Evolutionary conservation across 2,113 vertebrate genomes (phyloP), one percentile per base, ranked within the genome.

Genomic region (Acanthochromis polyacanthus): DNA sequence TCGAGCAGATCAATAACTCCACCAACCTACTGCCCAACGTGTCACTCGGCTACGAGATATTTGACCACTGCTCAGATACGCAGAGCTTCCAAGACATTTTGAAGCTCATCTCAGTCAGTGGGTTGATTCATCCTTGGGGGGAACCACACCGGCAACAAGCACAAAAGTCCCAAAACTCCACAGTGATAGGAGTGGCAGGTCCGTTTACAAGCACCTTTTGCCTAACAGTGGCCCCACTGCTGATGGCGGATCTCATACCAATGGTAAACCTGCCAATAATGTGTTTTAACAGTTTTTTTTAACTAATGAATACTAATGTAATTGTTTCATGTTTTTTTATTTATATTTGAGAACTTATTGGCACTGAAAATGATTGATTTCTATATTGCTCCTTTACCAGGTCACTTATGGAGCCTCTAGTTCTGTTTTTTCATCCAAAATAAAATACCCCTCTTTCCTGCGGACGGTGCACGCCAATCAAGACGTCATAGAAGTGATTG

Each of bases 1-100:
- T 97, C 0, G 93, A 96, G 65, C 93, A 97, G 84, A 96, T 98
- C 53, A 98, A 97, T 86, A 96, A 97, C 83, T 95, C 95, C 64
- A 95, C 90, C 0, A 1, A 19, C 1, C 91, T 98, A 4, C 93
- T 98, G 11, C 96, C 96, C 28, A 93, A 94, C 0, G n/a, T 97
- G 25, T 93, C 94, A 1, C 84, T 98, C 16, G 96, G 96, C 52
- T 98, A 96, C 0, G 88, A 96, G 6, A 94, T 96, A 63, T 94
- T 95, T 0, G 93, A 97, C 15, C 81, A 91, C 57, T 97, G 97
- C 82, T 94, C 94, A 0, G 78, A 90, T 14, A 22, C 73, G 0
- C 43, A 93, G 36, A 96, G 84, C 28, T 77, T 96, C 4, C 93
- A 91, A 0, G 94, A 91, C 10, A 70, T 89, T 0, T 86, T 96